Percentiles rank a stretch among this genome's conserved stretches.
phyloP scores from a whole-genome alignment of 1,140 invertebrate species.

The Papilio aristodemus region DNA sequence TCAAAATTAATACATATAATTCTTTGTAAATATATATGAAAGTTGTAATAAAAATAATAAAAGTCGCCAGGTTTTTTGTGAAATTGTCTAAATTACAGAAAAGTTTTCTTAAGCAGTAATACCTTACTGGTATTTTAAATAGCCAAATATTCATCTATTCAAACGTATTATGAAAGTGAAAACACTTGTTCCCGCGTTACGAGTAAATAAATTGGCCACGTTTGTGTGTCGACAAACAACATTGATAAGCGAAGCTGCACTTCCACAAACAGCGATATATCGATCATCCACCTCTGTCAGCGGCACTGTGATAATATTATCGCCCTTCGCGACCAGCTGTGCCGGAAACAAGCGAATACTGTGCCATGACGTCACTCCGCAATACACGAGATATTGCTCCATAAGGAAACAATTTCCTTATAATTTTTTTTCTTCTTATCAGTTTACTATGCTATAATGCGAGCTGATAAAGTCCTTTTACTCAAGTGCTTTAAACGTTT shows the following conservation, averaged over 20 bases:
- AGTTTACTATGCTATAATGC: background rate
- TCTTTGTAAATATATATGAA: conserved; percentile 4
- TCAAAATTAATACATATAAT: background rate
- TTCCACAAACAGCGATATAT: conserved; percentile 57
- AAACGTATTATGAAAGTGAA: conserved; percentile 17
- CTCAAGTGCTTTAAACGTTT: conserved; percentile 9
- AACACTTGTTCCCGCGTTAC: background rate
- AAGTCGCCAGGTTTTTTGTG: too few species aligned
- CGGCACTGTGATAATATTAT: conserved; percentile 60
- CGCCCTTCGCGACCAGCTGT: conserved; percentile 53
- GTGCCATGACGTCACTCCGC: conserved; percentile 49
- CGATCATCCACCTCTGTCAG: conserved; percentile 64
- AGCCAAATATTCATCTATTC: background rate
- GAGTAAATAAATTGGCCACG: conserved; percentile 2
- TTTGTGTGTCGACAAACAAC: conserved; percentile 30
- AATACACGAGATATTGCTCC: background rate
- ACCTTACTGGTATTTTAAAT: too few species aligned
- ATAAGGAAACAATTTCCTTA: conserved; percentile 31
- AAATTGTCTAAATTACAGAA: too few species aligned
- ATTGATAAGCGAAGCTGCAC: conserved; percentile 42
- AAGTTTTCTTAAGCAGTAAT: too few species aligned
- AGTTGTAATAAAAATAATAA: too few species aligned
- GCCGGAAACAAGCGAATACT: conserved; percentile 55
- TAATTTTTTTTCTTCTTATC: conserved; percentile 21
- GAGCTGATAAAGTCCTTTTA: conserved; percentile 1